Evolutionary conservation across 2,797 vertebrate species (phyloP), one percentile per base, ranked within the genome.

Genomic region (Pangasius sanitwongsei): DNA sequence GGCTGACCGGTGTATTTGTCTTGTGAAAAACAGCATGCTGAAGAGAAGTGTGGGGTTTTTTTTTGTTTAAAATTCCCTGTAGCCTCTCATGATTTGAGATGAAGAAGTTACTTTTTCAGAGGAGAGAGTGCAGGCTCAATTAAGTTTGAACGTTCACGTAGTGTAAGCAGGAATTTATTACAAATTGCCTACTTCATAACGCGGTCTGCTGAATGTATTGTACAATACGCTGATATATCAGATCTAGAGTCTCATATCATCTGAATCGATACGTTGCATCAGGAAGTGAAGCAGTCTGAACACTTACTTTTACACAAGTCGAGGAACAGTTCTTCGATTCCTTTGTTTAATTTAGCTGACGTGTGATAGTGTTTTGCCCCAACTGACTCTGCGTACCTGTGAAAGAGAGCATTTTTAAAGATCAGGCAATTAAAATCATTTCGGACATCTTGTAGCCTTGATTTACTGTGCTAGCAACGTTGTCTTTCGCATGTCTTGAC

Each of bases 331-430:
- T 99, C 98, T 95, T 99, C 98, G 83, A 99, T 99, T 95, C 98
- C 98, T 97, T 99, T 98, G 93, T 99, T 99, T 93, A 99, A 94
- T 95, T 99, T 99, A 93, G 98, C 98, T 88, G 98, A 99, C 7
- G 98, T 98, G 94, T 98, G 98, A 94, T 99, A 99, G 95, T 99
- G 98, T 96, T 96, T 99, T 94, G 98, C 98, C 91, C 98, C 98
- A 89, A 99, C 98, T 59, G 98, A 99, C 93, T 98, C 98, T 57
- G 98, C 97, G 82, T 99, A 99, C 93, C 98, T 99, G 88, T 65
- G 92, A 87, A 91, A 70, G 8, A 84, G 16, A 85, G 6, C 16
- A 7, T 0, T 67, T 61, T 15, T 63, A 16, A 50, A 77, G 25
- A 50, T 28, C 44, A 77, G 20, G 5, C 37, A 50, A 28, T 13